phyloP scores from a whole-genome alignment of 2,888 invertebrate genomes.

The Troides oblongomaculatus region DNA sequence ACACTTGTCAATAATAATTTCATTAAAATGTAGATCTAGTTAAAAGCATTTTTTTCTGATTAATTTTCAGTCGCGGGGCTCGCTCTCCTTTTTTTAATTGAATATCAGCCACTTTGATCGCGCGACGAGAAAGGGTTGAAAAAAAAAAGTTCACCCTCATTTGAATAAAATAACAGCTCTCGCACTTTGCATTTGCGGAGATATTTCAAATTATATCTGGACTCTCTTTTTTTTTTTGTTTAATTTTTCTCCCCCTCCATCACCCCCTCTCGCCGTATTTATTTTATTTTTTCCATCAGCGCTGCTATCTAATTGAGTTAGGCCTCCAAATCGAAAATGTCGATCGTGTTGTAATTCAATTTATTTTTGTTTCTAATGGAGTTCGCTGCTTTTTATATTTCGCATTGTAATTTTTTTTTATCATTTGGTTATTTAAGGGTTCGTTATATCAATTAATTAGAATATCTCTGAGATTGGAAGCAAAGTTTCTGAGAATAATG shows the following conservation, averaged over 20 bases:
- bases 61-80: constrained; percentile 77
- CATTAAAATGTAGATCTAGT: constrained; percentile 81
- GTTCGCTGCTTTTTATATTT: constrained; percentile 69
- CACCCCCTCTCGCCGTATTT: constrained; percentile 67
- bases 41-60: constrained; percentile 80
- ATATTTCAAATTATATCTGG: constrained; percentile 81
- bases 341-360: constrained; percentile 80
- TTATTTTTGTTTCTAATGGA: constrained; percentile 81
- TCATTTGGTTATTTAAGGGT: constrained; percentile 65
- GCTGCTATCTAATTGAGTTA: constrained; percentile 78
- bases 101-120: constrained; percentile 81
- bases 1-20: constrained; percentile 80
- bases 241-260: constrained; percentile 58
- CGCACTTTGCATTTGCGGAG: constrained; percentile 80
- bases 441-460: constrained; percentile 15
- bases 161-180: constrained; percentile 81
- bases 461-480: constrained; percentile 1
- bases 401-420: constrained; percentile 64
- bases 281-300: constrained; percentile 79
- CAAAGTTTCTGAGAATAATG: neutral
- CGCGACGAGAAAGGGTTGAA: constrained; percentile 74
- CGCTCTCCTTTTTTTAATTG: constrained; percentile 78
- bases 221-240: constrained; percentile 68
- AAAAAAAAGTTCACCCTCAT: constrained; percentile 77
- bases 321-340: constrained; percentile 79